These are phyloP conservation scores for Pentalonia nigronervosa DNA, from an alignment of 1,140 invertebrate species.

Conservation along the genomic window DNA sequence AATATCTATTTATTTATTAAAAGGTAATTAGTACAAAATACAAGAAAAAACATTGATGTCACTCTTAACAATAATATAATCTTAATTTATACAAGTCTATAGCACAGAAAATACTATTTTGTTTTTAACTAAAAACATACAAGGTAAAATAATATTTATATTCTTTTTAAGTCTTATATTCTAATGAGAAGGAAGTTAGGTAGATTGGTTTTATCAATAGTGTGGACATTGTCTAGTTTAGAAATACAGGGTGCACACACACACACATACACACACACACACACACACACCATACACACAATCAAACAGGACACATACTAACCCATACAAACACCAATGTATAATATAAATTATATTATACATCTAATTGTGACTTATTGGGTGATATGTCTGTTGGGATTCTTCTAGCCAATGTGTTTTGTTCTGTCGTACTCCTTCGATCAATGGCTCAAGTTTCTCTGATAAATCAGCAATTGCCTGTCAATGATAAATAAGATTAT, in stretches of 20 bases:
- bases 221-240: not conserved
- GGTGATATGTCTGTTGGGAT: slow-evolving; percentile 65
- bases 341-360: not conserved
- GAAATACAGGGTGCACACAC: not conserved
- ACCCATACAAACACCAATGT: not conserved
- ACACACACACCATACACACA: no score
- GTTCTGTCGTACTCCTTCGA: slow-evolving; percentile 85
- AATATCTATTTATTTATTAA: not conserved
- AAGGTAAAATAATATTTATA: slow-evolving; percentile 40
- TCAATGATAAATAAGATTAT: not conserved
- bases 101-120: slow-evolving; percentile 56
- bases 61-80: slow-evolving; percentile 37
- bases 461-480: slow-evolving; percentile 86
- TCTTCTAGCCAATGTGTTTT: slow-evolving; percentile 82
- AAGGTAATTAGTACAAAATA: slow-evolving; percentile 47
- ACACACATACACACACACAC: not conserved
- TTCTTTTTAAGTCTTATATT: slow-evolving; percentile 50
- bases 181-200: slow-evolving; percentile 57
- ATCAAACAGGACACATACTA: not conserved
- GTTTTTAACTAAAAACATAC: slow-evolving; percentile 48
- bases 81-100: slow-evolving; percentile 49
- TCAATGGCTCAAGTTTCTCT: slow-evolving; percentile 77
- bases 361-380: slow-evolving; percentile 31
- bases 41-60: slow-evolving; percentile 40
- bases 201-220: slow-evolving; percentile 43